Evolutionary conservation across 2,113 vertebrate species (phyloP), one percentile per base, ranked within the genome.

Genomic region (Lepisosteus osseus): DNA sequence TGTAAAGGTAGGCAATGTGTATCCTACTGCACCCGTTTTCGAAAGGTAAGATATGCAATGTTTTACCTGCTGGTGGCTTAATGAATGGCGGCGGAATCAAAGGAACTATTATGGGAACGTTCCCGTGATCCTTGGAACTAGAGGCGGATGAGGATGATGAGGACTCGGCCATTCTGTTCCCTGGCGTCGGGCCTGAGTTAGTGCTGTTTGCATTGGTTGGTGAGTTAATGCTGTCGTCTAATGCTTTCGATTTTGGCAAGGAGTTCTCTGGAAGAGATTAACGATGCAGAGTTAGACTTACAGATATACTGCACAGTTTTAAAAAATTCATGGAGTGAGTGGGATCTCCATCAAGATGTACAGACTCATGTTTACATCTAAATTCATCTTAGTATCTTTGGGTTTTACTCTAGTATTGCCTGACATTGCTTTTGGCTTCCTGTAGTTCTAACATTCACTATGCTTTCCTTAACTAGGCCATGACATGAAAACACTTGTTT

Each of bases 1-100:
- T 29, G 29, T 29, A 29, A 29, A 29, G 29, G 29, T 29, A 29
- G 29, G 29, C 29, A 29, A 29, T 29, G 29, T 29, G 29, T 29
- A 29, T 29, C 29, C 29, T 29, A 29, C 29, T 29, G 29, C 29
- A 29, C 29, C 29, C 29, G 29, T 29, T 29, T 29, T 1, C 29
- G 29, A 51, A 51, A 51, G 47, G 47, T 51, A 51, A 51, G 5
- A 51, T 51, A 5, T 51, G 47, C 9, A 51, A 74, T 62, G 61
- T 83, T 86, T 88, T 95, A 99, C 97, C 97, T 95, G 96, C 89
- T 87, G 96, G 94, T 88, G 95, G 94, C 88, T 99, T 99, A 91
- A 99, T 96, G 85, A 98, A 93, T 79, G 97, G 96, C 17, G 95
- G 96, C 29, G 97, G 96, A 87, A 98, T 95, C 92, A 99, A 92